Evolutionary conservation across 2,888 invertebrate species (phyloP).

Genomic region (Flabesymbios commensalis): DNA sequence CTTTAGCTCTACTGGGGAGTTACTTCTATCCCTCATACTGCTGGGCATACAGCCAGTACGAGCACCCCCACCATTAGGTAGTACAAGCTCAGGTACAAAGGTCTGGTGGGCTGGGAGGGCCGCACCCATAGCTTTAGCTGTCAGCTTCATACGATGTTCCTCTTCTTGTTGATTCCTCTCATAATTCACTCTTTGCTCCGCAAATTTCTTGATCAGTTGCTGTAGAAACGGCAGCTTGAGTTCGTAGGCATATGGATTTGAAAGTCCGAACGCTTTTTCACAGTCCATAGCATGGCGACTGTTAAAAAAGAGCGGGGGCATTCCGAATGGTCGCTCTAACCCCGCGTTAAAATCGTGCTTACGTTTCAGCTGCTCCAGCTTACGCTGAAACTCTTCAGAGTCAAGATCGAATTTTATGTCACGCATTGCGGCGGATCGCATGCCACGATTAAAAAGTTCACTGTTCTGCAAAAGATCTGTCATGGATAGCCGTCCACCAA

Average conservation of each 20-base stretch:
- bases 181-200: slow-evolving; percentile 56
- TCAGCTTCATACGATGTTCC: neutral
- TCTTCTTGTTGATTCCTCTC: slow-evolving; percentile 37
- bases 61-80: neutral
- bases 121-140: neutral
- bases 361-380: slow-evolving; percentile 48
- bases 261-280: slow-evolving; percentile 37
- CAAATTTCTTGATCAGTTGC: slow-evolving; percentile 58
- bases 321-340: slow-evolving; percentile 25
- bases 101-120: neutral
- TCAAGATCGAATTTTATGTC: neutral
- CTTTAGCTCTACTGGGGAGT: slow-evolving; percentile 66
- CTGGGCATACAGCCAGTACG: neutral
- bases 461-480: slow-evolving; percentile 23
- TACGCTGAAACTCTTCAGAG: slow-evolving; percentile 36
- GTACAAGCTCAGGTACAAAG: neutral
- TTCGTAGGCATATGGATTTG: slow-evolving; percentile 42
- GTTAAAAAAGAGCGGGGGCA: slow-evolving; percentile 24
- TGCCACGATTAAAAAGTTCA: neutral
- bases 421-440: neutral
- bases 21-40: neutral
- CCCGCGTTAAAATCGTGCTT: slow-evolving; percentile 51
- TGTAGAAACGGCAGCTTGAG: slow-evolving; percentile 55
- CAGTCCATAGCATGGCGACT: slow-evolving; percentile 13
- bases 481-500: slow-evolving; percentile 26